These are phyloP conservation scores for Ceyx margarethae DNA, from an alignment of 2,113 vertebrate genomes.

Conservation along the genomic window DNA sequence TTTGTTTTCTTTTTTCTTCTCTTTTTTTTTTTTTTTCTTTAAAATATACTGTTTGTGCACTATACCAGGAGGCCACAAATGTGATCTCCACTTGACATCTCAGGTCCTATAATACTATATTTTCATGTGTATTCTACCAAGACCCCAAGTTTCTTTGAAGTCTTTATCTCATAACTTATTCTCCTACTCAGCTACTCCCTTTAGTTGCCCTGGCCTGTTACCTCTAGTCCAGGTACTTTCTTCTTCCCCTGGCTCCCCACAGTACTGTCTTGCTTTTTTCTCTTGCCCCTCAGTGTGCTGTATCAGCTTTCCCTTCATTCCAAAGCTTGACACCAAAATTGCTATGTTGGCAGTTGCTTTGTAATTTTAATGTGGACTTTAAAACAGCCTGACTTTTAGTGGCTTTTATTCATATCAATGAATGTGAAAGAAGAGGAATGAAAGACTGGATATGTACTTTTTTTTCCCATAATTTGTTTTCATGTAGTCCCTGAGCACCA, in stretches of 20 bases:
- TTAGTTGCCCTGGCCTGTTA: background rate
- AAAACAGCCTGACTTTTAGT: background rate
- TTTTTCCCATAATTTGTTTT: background rate
- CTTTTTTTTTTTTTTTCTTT: background rate
- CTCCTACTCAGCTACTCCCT: background rate
- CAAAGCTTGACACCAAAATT: background rate
- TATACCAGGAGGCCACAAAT: background rate
- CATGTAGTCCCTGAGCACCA: background rate
- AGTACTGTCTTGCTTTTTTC: background rate
- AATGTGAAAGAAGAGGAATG: background rate
- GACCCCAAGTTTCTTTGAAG: background rate
- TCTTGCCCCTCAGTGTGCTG: background rate
- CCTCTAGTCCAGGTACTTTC: background rate
- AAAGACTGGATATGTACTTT: background rate
- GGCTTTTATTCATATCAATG: background rate
- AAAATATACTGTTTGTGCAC: background rate
- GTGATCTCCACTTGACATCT: background rate
- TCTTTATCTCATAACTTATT: background rate
- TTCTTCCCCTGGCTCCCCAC: background rate
- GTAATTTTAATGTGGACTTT: background rate
- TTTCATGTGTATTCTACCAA: background rate
- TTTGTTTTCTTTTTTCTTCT: background rate
- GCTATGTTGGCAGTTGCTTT: fast-evolving
- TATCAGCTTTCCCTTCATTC: background rate
- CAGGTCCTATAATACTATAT: background rate